Base-by-base conservation (phyloP, 2,888 invertebrate genomes). In the Metopia argyrocephala region DNA sequence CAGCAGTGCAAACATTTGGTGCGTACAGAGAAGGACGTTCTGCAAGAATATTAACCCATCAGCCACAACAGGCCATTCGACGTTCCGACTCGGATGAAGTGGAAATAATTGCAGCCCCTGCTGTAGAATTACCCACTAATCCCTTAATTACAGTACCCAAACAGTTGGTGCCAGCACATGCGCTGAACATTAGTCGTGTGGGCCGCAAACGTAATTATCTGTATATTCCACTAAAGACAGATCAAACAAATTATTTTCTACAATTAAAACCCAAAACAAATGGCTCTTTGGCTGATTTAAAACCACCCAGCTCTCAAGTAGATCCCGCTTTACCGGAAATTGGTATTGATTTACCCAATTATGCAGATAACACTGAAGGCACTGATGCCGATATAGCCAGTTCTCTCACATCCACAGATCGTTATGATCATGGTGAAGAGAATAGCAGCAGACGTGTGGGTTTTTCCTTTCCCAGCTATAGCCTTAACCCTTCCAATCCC, bases 401-500 rank as follows among this genome's bases (percentile, higher is more conserved):
- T 84, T 84, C 64, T 81, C 85, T 70, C 82, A 85, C 56, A 83
- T 83, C 83, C 18, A 83, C 83, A 0, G 83, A 82, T 52, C 82
- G 81, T 18, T 79, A 76, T 21, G 85, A 85, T 46, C 86, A 85
- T 3, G 88, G 87, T 64, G 86, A 87, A 38, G 88, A 88, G 75
- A 84, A 85, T 15, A 87, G 89, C 23, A 90, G 89, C 70, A 88
- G 90, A 0, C 88, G 91, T 12, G 89, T 89, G 38, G 91, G 91
- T 65, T 90, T 91, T 59, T 87, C 89, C 78, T 91, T 91, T 83
- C 89, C 90, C 69, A 88, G 88, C 82, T 90, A 89, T 82, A 89
- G 87, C 45, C 82, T 89, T 31, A 88, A 87, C 79, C 89, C 89
- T 18, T 87, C 90, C 18, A 89, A 85, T 79, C 89, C 90, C 20